Evolutionary conservation across 2,888 invertebrate species (phyloP).

Genomic region (Romanomermis culicivorax): DNA sequence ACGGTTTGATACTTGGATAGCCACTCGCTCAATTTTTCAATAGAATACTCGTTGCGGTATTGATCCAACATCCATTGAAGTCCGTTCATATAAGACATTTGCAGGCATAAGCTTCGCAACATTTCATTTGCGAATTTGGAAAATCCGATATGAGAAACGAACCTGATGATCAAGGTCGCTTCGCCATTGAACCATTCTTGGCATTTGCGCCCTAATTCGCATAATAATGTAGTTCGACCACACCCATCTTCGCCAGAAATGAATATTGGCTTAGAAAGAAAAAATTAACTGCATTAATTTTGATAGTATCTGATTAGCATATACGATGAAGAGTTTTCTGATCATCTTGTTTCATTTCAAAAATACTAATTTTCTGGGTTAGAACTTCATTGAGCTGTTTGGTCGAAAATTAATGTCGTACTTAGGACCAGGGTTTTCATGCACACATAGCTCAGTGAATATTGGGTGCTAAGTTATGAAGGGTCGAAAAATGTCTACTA

Average conservation of each 20-base stretch:
- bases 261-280: too few species aligned
- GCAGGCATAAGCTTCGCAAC: conserved; percentile 1
- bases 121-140: conserved; percentile 3
- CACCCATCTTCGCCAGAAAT: conserved; percentile 14
- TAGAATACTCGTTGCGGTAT: not conserved
- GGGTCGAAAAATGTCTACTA: too few species aligned
- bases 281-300: too few species aligned
- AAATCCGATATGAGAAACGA: not conserved
- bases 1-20: not conserved
- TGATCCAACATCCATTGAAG: not conserved
- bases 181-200: not conserved
- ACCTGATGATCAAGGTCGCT: not conserved
- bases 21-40: not conserved
- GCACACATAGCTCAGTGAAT: too few species aligned
- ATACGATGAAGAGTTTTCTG: too few species aligned
- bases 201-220: conserved; percentile 3
- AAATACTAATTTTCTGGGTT: too few species aligned
- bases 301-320: too few species aligned
- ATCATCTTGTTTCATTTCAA: too few species aligned
- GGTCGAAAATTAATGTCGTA: too few species aligned
- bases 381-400: too few species aligned
- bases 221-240: conserved; percentile 17
- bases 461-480: too few species aligned
- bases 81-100: not conserved
- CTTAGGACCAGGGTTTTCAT: too few species aligned